phyloP scores from a whole-genome alignment of 2,797 vertebrate genomes.

The Periparus ater region DNA sequence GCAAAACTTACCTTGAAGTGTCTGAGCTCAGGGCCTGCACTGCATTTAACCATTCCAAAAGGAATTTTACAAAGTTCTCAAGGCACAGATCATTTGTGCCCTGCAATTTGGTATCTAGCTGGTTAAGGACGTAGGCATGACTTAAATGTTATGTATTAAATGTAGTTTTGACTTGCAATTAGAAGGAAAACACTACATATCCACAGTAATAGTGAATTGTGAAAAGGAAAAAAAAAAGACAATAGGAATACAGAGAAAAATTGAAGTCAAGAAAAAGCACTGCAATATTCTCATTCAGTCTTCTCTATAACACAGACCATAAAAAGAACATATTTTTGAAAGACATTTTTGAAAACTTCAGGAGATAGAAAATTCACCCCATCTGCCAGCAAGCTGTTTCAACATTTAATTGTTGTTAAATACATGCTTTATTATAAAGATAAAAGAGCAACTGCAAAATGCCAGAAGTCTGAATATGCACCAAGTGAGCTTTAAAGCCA shows the following conservation, averaged over 20 bases:
- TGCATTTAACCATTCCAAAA: neutral
- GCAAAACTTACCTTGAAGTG: neutral
- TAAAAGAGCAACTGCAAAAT: slow-evolving; percentile 36
- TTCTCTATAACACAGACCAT: neutral
- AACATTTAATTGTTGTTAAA: slow-evolving; percentile 53
- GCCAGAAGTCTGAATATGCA: neutral
- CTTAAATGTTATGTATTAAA: neutral
- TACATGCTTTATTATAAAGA: slow-evolving; percentile 41
- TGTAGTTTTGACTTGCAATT: neutral
- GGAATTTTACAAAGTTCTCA: neutral
- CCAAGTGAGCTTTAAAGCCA: neutral
- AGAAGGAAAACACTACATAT: neutral
- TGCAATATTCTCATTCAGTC: neutral
- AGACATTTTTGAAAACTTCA: slow-evolving; percentile 40
- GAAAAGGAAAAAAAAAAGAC: neutral
- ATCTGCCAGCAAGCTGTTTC: slow-evolving; percentile 54
- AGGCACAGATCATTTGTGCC: neutral
- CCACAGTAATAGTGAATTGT: neutral
- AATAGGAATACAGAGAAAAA: neutral
- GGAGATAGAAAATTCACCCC: slow-evolving; percentile 14
- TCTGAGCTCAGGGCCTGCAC: neutral
- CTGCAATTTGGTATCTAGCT: neutral
- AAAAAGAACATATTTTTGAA: slow-evolving; percentile 27
- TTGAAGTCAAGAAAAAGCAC: neutral
- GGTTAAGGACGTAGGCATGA: neutral